Base-by-base conservation (phyloP, 2,888 invertebrate species). In the Apotomis betuletana region DNA sequence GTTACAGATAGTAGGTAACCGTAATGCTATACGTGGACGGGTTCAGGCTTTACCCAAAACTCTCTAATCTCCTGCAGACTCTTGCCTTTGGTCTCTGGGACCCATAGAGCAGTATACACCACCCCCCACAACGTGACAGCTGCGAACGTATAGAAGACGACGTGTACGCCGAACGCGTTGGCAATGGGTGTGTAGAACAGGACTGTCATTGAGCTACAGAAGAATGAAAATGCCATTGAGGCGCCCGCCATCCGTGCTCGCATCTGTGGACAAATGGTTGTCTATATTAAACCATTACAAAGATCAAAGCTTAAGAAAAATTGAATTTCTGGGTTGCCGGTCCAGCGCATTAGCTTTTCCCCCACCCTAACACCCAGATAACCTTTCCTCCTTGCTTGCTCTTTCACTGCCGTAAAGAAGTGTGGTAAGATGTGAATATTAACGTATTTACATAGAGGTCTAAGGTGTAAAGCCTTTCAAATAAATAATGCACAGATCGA, bases 71-170 rank as follows among this genome's bases (percentile, higher is more conserved):
- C 81, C 38, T 88, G 83, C 55, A 94, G 80, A 46, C 83, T 87
- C 77, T 90, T 91, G 1, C 92, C 93, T 70, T 89, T 93, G 0
- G 94, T 94, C 80, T 94, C 94, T 0, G 94, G 94, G 1, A 94
- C 90, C 77, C 85, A 89, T 0, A 91, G 75, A 1, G 90, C 72
- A 0, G 91, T 89, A 76, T 92, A 92, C 0, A 92, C 4, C 0
- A 87, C 85, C 0, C 92, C 89, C 6, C 85, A 79, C 0, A 90
- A 59, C 0, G 90, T 89, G 1, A 90, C 87, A 0, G 82, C 81
- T 0, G 89, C 85, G 78, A 92, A 94, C 0, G 82, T 81, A 76
- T 89, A 90, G 78, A 93, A 94, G 0, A 90, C 90, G 0, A 88
- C 89, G 75, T 86, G 84, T 0, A 80, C 80, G 0, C 93, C 93